phyloP scores from a whole-genome alignment of 1,140 invertebrate species.

The Aphelenchoides fujianensis region DNA sequence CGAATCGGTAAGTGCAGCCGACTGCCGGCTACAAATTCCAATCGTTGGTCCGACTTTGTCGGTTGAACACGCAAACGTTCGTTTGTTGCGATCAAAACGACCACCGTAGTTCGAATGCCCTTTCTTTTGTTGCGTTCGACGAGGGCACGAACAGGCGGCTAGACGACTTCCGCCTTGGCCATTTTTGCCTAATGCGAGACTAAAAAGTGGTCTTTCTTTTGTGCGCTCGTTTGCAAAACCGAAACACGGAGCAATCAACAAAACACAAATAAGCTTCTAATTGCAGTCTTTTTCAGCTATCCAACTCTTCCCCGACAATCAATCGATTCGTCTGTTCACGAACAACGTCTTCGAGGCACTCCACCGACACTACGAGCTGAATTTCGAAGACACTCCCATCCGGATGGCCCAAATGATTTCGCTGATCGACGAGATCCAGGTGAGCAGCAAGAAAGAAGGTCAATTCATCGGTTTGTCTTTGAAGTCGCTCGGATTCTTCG shows the following conservation, averaged over 20 bases:
- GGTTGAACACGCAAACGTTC: background rate
- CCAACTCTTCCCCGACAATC: constrained; percentile 10
- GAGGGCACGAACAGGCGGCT: too few relatives aligned
- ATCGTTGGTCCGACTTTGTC: background rate
- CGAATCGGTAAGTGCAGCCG: background rate
- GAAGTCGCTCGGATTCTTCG: background rate
- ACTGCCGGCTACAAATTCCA: background rate
- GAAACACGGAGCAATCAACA: background rate
- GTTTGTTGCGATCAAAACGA: background rate
- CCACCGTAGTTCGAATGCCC: background rate
- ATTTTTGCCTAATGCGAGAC: too few relatives aligned
- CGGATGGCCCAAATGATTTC: background rate
- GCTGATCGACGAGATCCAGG: background rate
- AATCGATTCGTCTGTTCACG: background rate
- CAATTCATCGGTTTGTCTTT: background rate
- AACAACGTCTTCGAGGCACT: constrained; percentile 5
- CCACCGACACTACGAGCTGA: constrained; percentile 2
- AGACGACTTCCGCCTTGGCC: too few relatives aligned
- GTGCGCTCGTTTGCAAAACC: background rate
- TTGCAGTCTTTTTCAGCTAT: constrained; percentile 2
- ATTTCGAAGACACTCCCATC: constrained; percentile 1
- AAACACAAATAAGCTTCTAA: background rate
- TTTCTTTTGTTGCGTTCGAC: too few relatives aligned
- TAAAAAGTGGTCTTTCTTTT: too few relatives aligned
- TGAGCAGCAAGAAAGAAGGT: background rate